Conservation (phyloP, 2,888 invertebrate genomes). For the Empis livida region DNA sequence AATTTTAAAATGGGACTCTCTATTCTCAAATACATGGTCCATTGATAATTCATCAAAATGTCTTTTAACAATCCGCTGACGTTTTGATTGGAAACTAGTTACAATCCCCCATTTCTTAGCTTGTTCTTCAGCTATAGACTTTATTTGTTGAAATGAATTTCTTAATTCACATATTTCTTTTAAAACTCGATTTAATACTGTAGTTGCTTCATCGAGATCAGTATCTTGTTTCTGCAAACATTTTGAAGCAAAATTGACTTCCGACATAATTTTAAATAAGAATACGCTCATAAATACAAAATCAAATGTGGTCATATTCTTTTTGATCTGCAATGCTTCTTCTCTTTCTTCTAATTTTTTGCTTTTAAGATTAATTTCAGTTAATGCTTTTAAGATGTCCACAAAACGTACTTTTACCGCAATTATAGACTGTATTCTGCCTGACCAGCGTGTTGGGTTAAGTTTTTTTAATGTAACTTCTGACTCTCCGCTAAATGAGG, state of each 20-base stretch:
- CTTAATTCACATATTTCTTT: neutral
- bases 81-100: slow-evolving; percentile 1
- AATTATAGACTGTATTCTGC: neutral
- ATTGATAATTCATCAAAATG: neutral
- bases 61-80: neutral
- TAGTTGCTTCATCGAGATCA: neutral
- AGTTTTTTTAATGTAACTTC: slow-evolving; percentile 1
- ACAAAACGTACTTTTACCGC: neutral
- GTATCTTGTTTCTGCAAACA: slow-evolving; percentile 1
- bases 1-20: neutral
- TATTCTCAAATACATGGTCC: neutral
- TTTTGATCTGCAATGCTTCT: neutral
- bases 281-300: slow-evolving; percentile 1
- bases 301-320: neutral
- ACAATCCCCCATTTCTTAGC: neutral
- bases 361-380: slow-evolving; percentile 1
- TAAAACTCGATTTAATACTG: neutral
- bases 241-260: neutral
- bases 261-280: neutral
- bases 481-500: neutral
- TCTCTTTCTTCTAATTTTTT: neutral
- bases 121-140: neutral
- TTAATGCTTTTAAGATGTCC: neutral
- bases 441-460: neutral
- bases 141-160: neutral